A percentile compares a stretch with the other conserved stretches of the same genome.
Conservation (phyloP, 2,797 vertebrate genomes). For the Mus caroli region DNA sequence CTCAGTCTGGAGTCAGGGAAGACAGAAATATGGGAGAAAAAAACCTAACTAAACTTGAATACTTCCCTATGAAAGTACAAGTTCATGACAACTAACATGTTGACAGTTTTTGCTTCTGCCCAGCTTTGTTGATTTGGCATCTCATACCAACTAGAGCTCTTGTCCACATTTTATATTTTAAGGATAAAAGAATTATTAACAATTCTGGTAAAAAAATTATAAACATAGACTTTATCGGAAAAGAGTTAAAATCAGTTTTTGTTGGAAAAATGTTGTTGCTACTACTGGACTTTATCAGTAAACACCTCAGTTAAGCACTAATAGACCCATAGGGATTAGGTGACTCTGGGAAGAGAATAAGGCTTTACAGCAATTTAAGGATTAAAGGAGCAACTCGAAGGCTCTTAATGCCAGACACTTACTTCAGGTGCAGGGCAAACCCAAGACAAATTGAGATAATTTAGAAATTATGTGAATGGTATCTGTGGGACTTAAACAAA, state of each 20-base stretch:
- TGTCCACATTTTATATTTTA: background rate
- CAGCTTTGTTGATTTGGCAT: background rate
- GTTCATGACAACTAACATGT: background rate
- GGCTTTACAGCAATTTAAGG: background rate
- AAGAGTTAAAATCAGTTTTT: slow-evolving; percentile 47
- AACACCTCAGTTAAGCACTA: slow-evolving; percentile 52
- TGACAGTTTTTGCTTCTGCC: background rate
- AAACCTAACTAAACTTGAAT: background rate
- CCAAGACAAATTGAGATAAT: slow-evolving; percentile 23
- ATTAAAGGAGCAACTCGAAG: slow-evolving; percentile 37
- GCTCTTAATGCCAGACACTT: background rate
- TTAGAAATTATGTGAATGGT: slow-evolving; percentile 37
- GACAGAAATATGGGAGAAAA: background rate
- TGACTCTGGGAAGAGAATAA: background rate
- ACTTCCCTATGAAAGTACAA: background rate
- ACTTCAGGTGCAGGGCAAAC: background rate
- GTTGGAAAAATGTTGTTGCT: slow-evolving; percentile 21
- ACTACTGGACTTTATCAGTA: slow-evolving; percentile 30
- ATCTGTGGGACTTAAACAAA: background rate
- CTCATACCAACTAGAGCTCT: background rate
- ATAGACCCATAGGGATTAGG: slow-evolving; percentile 28
- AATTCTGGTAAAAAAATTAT: background rate
- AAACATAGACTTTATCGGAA: slow-evolving; percentile 42
- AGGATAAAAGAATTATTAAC: slow-evolving; percentile 56
- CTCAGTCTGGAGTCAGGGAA: background rate